These are phyloP conservation scores for Urocynchramus pylzowi DNA, from an alignment of 2,113 vertebrate species.

Conservation along the genomic window DNA sequence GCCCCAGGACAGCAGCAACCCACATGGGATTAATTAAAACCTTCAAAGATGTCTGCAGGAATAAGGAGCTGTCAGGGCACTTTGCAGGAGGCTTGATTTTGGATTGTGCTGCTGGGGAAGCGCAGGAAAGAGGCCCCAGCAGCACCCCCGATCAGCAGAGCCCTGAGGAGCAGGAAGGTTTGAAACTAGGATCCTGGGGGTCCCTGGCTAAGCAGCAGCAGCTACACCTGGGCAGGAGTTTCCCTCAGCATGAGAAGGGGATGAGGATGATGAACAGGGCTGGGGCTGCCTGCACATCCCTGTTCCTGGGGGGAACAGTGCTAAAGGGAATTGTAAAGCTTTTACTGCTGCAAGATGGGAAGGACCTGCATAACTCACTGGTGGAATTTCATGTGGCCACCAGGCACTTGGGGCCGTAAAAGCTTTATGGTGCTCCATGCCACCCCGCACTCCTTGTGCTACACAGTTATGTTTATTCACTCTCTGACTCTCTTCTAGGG, in stretches of 20 bases:
- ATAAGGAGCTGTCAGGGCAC: background rate
- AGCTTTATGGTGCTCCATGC: background rate
- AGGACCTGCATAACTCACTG: background rate
- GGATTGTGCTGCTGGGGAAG: background rate
- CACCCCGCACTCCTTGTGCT: accelerated
- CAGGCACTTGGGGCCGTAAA: background rate
- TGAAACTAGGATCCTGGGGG: background rate
- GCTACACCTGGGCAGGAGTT: background rate
- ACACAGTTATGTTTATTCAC: background rate
- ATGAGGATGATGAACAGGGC: background rate
- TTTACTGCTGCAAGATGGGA: accelerated
- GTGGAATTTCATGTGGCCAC: background rate
- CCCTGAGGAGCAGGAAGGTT: accelerated
- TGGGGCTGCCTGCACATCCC: background rate
- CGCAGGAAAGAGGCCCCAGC: background rate
- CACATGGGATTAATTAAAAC: background rate
- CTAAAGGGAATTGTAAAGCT: background rate
- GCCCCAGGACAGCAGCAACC: background rate
- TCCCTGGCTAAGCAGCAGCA: background rate
- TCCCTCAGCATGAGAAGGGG: background rate
- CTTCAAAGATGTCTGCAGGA: background rate
- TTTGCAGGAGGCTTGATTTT: background rate
- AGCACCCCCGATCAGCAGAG: accelerated
- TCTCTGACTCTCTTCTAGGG: background rate
- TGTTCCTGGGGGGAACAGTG: background rate